phyloP scores from a whole-genome alignment of 2,113 vertebrate genomes.

The Litocranius walleri region DNA sequence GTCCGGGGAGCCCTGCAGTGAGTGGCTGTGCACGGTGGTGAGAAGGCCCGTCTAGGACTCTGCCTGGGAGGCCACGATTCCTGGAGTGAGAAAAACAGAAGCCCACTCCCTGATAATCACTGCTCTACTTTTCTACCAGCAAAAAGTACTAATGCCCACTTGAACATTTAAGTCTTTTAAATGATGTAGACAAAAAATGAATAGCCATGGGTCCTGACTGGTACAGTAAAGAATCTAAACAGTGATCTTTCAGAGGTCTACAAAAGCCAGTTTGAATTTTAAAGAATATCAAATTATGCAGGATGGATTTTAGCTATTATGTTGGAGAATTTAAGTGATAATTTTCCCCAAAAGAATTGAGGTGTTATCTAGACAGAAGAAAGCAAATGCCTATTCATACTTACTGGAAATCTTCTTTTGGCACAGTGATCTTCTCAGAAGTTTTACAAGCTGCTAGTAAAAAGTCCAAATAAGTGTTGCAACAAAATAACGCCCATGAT shows the following conservation, averaged over 20 bases:
- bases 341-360: neutral
- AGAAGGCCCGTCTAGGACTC: neutral
- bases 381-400: constrained; percentile 14
- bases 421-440: neutral
- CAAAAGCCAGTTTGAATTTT: neutral
- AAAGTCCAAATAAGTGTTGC: neutral
- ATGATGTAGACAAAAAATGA: neutral
- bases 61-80: neutral
- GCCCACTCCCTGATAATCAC: neutral
- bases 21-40: fast-evolving
- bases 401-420: constrained; percentile 1
- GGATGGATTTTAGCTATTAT: neutral
- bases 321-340: neutral
- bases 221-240: neutral
- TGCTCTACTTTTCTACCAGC: neutral
- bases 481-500: neutral
- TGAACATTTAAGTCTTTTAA: neutral
- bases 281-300: neutral
- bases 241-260: neutral
- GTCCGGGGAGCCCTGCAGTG: neutral
- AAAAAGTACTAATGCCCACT: neutral
- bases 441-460: neutral
- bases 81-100: neutral
- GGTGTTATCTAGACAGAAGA: neutral
- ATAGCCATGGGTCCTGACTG: neutral